phyloP scores from a whole-genome alignment of 2,113 vertebrate species.

The Hemicordylus capensis region DNA sequence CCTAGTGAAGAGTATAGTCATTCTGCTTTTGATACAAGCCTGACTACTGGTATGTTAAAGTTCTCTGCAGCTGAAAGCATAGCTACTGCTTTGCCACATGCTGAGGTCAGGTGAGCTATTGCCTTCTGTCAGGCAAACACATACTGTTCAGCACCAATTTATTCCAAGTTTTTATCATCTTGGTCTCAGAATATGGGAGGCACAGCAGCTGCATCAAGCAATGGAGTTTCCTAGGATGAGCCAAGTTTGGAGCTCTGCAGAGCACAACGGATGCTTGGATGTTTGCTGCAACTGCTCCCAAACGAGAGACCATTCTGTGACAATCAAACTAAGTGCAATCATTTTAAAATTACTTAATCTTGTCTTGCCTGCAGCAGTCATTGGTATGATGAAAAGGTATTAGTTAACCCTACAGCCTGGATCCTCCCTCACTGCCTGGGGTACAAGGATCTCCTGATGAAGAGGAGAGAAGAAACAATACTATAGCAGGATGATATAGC shows the following conservation, averaged over 20 bases:
- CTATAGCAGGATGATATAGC: background rate
- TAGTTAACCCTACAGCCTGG: background rate
- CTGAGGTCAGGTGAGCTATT: background rate
- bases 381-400: background rate
- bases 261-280: background rate
- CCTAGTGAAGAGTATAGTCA: background rate
- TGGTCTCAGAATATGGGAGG: background rate
- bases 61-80: too few species aligned
- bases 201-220: background rate
- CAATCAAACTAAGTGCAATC: background rate
- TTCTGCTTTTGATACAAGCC: background rate
- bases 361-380: background rate
- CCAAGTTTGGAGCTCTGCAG: background rate
- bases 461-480: background rate
- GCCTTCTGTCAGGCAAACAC: background rate
- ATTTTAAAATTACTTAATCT: background rate
- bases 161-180: background rate
- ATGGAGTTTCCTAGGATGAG: too few species aligned
- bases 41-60: background rate
- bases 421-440: background rate
- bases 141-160: background rate
- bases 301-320: background rate
- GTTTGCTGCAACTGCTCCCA: background rate
- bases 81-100: background rate
- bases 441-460: background rate